Evolutionary conservation across 2,113 vertebrate species (phyloP).

Genomic region (Peromyscus californicus): DNA sequence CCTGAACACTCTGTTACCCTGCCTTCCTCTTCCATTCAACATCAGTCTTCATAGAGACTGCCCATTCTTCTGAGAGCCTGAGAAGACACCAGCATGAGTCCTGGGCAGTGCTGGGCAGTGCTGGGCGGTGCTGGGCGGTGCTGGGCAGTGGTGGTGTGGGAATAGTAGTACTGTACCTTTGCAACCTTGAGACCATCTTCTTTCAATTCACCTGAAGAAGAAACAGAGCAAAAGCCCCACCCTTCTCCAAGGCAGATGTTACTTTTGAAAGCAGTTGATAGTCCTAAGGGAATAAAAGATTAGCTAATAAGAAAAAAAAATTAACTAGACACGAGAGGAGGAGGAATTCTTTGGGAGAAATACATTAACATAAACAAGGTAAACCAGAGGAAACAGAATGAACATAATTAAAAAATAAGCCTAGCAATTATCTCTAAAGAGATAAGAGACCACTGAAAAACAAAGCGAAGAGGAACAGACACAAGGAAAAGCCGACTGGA

Average conservation of each 20-base stretch:
- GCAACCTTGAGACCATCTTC: background rate
- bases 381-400: slow-evolving; percentile 23
- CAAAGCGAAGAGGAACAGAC: background rate
- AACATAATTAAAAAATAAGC: background rate
- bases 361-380: background rate
- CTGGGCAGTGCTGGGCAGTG: too few relatives aligned
- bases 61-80: background rate
- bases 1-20: background rate
- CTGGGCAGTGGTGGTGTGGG: background rate
- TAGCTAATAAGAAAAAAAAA: background rate
- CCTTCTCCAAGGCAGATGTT: background rate
- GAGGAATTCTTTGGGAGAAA: slow-evolving; percentile 7
- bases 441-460: background rate
- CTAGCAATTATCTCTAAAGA: background rate
- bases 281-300: slow-evolving; percentile 2
- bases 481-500: background rate
- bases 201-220: slow-evolving; percentile 1
- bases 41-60: background rate
- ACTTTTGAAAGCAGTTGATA: slow-evolving; percentile 3
- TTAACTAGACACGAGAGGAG: background rate
- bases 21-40: background rate
- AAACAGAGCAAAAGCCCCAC: background rate
- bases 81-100: background rate
- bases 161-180: background rate
- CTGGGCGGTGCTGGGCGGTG: too few relatives aligned